Conservation (phyloP, 92 coral and sea anemone species). For the Porites lobata region DNA sequence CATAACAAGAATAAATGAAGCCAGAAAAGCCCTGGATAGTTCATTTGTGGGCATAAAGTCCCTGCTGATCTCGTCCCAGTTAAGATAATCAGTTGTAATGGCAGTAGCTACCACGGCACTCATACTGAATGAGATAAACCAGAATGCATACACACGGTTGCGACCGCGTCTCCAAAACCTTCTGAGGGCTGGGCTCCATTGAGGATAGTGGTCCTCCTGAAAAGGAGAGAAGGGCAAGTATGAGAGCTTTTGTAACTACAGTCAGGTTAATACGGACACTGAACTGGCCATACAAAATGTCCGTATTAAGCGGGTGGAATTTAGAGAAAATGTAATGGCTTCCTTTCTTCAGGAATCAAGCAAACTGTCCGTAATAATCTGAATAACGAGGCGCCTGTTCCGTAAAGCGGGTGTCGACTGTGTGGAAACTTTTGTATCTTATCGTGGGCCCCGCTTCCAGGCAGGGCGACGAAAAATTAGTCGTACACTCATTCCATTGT, state of each 20-base stretch:
- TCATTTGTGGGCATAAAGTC: slow-evolving; percentile 91
- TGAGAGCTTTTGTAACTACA: no score
- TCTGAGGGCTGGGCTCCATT: slow-evolving; percentile 81
- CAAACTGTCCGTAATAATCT: no score
- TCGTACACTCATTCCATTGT: slow-evolving; percentile 85
- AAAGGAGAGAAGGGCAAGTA: not conserved
- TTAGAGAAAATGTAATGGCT: no score
- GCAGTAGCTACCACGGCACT: slow-evolving; percentile 83
- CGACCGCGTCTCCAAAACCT: slow-evolving; percentile 83
- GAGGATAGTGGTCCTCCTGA: slow-evolving; percentile 84
- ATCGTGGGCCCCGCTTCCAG: not conserved
- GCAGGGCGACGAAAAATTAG: slow-evolving; percentile 95
- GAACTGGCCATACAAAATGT: no score
- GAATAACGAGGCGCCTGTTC: no score
- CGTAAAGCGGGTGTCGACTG: no score
- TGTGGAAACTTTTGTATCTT: no score
- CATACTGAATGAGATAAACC: slow-evolving; percentile 76
- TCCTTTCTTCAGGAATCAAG: no score
- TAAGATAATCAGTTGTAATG: slow-evolving; percentile 75
- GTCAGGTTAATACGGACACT: no score
- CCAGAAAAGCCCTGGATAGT: slow-evolving; percentile 83
- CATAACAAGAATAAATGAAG: slow-evolving; percentile 90
- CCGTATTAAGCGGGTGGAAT: no score
- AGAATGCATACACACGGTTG: slow-evolving; percentile 88
- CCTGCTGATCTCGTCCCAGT: slow-evolving; percentile 89